phyloP scores from a whole-genome alignment of 2,113 vertebrate species.

The Sula dactylatra region DNA sequence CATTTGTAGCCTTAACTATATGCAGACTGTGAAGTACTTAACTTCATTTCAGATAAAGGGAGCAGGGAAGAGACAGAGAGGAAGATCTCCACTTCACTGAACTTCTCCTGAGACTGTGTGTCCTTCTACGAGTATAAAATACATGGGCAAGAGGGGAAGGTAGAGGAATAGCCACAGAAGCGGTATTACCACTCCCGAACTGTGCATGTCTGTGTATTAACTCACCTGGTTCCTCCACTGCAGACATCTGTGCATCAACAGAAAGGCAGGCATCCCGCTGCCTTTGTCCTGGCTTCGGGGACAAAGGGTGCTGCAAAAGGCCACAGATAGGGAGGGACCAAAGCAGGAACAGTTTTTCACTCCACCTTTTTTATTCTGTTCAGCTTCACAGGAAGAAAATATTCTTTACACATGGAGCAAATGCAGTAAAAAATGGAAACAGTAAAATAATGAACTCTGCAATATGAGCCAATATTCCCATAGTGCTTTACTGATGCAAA shows the following conservation, averaged over 20 bases:
- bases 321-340: not conserved
- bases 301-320: not conserved
- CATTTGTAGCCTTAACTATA: not conserved
- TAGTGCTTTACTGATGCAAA: not conserved
- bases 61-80: not conserved
- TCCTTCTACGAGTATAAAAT: not conserved
- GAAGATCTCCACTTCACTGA: not conserved
- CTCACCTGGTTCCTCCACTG: not conserved
- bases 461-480: not conserved
- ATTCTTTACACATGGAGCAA: not conserved
- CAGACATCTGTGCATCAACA: not conserved
- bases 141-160: not conserved
- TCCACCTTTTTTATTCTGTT: not conserved
- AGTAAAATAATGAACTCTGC: not conserved
- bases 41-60: not conserved
- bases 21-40: not conserved
- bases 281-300: not conserved
- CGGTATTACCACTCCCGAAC: not conserved
- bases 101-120: fast-evolving
- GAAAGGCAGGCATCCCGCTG: not conserved
- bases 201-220: fast-evolving
- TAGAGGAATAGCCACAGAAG: not conserved
- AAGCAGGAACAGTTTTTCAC: not conserved
- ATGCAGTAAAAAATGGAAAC: not conserved
- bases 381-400: not conserved